Conservation (phyloP, 2,888 invertebrate species). For the Anorthoa munda region DNA sequence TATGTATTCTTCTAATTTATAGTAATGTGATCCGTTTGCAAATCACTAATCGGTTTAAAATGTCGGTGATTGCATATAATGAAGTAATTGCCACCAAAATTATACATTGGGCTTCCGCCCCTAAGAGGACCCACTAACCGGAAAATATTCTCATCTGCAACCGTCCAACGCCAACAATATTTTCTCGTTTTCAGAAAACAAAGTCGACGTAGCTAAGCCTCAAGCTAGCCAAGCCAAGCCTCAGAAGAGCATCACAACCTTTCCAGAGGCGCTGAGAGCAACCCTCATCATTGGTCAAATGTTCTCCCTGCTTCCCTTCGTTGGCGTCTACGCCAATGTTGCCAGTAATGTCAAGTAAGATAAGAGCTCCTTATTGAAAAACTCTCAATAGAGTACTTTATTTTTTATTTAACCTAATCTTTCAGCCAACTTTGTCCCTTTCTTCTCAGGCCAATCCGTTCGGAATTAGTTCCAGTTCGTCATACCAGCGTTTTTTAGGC, state of each 20-base stretch:
- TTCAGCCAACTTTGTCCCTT: too few relatives aligned
- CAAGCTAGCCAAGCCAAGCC: too few relatives aligned
- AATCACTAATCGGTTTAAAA: background rate
- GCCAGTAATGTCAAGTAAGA: constrained; percentile 74
- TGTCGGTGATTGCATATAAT: background rate
- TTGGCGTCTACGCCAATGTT: constrained; percentile 75
- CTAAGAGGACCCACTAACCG: too few relatives aligned
- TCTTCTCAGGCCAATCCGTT: too few relatives aligned
- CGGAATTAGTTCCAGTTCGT: too few relatives aligned
- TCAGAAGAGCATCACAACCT: constrained; percentile 70
- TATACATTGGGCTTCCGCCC: too few relatives aligned
- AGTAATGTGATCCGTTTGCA: too few relatives aligned
- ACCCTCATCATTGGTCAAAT: constrained; percentile 81
- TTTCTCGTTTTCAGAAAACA: constrained; percentile 77
- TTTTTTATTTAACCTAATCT: too few relatives aligned
- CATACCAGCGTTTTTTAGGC: too few relatives aligned
- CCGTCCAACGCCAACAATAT: background rate
- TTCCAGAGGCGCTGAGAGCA: constrained; percentile 76
- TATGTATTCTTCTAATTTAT: background rate
- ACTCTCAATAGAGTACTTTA: background rate
- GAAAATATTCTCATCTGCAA: background rate
- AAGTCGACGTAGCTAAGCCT: constrained; percentile 73
- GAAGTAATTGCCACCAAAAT: background rate
- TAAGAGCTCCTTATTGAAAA: too few relatives aligned
- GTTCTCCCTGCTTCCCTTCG: constrained; percentile 82